These are phyloP conservation scores for Heteromyza rotundicornis DNA, from an alignment of 2,888 invertebrate species.

Conservation along the genomic window DNA sequence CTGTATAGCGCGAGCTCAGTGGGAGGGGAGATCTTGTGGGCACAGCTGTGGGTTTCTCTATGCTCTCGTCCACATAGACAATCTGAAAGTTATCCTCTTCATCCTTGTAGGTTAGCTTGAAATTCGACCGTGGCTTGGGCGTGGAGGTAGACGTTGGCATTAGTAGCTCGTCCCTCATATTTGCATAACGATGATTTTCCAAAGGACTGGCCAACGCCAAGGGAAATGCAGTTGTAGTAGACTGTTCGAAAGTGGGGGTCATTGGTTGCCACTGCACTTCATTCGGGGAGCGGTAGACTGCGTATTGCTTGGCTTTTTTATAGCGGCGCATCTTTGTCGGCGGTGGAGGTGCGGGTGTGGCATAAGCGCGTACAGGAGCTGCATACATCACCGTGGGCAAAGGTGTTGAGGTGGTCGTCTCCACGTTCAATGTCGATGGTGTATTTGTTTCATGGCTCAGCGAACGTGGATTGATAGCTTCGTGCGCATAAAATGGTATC, in stretches of 20 bases:
- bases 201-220: conserved; percentile 29
- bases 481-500: conserved; percentile 58
- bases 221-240: conserved; percentile 20
- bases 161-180: background rate
- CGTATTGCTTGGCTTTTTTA: conserved; percentile 45
- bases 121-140: background rate
- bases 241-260: background rate
- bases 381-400: conserved; percentile 27
- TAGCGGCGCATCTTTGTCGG: conserved; percentile 22
- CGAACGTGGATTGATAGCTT: conserved; percentile 43
- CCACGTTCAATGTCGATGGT: conserved; percentile 21
- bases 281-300: conserved; percentile 44
- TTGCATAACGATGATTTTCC: conserved; percentile 40
- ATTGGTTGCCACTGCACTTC: conserved; percentile 43
- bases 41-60: conserved; percentile 31
- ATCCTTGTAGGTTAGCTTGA: conserved; percentile 9
- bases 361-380: conserved; percentile 27
- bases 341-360: background rate
- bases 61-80: conserved; percentile 46
- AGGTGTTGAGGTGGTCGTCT: conserved; percentile 13
- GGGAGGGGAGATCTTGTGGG: background rate
- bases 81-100: conserved; percentile 39
- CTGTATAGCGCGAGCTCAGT: conserved; percentile 43
- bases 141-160: background rate
- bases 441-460: background rate